phyloP scores from a whole-genome alignment of 1,140 invertebrate species.

The Drosophila pseudoobscura region DNA sequence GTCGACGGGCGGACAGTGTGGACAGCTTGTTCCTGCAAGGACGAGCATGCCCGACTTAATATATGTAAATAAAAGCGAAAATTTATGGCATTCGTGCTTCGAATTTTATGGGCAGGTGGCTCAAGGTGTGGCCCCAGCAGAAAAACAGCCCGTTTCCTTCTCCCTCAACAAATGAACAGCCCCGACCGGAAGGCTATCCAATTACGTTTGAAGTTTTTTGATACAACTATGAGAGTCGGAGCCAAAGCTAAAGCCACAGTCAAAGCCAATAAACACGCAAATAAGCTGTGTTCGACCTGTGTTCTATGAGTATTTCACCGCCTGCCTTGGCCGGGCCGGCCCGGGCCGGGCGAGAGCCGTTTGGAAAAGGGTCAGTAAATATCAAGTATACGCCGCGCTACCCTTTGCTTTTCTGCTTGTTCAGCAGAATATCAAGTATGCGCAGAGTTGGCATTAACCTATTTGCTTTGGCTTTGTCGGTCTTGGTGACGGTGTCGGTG shows the following conservation, averaged over 20 bases:
- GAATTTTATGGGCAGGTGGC: constrained; percentile 65
- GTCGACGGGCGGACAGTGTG: neutral
- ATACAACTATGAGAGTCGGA: constrained; percentile 22
- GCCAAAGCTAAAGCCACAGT: constrained; percentile 35
- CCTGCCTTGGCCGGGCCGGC: too few relatives aligned
- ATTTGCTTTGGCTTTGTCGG: neutral
- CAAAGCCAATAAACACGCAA: constrained; percentile 76
- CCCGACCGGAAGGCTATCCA: constrained; percentile 51
- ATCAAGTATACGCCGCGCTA: constrained; percentile 49
- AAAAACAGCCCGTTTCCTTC: constrained; percentile 24
- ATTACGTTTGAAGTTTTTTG: constrained; percentile 73
- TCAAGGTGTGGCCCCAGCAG: constrained; percentile 55
- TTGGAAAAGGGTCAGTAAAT: constrained; percentile 37
- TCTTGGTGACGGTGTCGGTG: too few relatives aligned
- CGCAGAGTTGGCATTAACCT: constrained; percentile 6
- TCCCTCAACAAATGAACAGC: constrained; percentile 38
- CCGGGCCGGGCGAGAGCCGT: too few relatives aligned
- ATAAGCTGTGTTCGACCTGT: constrained; percentile 58
- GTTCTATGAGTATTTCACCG: constrained; percentile 11
- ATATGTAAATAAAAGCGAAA: constrained; percentile 76
- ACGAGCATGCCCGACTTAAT: constrained; percentile 42
- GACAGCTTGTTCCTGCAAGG: neutral
- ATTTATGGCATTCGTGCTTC: constrained; percentile 76
- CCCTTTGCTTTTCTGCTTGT: constrained; percentile 1
- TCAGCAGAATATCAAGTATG: constrained; percentile 40